Conservation (phyloP, 1,140 invertebrate species). For the Brevipalpus yothersi region DNA sequence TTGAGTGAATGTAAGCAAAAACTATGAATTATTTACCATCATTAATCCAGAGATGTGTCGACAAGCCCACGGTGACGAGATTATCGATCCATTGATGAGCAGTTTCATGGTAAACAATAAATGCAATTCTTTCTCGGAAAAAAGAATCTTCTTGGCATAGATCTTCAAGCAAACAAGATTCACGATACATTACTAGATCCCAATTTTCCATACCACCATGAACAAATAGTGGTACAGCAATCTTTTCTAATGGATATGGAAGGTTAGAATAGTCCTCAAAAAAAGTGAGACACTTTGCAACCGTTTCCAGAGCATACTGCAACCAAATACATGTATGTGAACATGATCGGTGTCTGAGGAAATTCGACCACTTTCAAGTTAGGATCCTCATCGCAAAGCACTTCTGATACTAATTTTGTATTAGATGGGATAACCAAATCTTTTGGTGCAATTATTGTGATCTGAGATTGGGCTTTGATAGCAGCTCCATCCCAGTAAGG, state of each 20-base stretch:
- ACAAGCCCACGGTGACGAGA: slow-evolving; percentile 51
- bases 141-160: slow-evolving; percentile 30
- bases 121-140: slow-evolving; percentile 50
- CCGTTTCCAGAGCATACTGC: slow-evolving; percentile 59
- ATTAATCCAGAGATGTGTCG: slow-evolving; percentile 74
- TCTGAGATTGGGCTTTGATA: slow-evolving; percentile 78
- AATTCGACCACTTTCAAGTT: slow-evolving; percentile 40
- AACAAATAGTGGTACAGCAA: slow-evolving; percentile 61
- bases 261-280: slow-evolving; percentile 25
- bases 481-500: slow-evolving; percentile 95
- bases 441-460: slow-evolving; percentile 48
- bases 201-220: slow-evolving; percentile 68
- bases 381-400: slow-evolving; percentile 15
- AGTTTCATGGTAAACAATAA: slow-evolving; percentile 50
- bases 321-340: slow-evolving; percentile 78
- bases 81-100: slow-evolving; percentile 53
- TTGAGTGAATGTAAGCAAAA: background rate
- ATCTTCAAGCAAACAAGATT: slow-evolving; percentile 53
- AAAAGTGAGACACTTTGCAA: slow-evolving; percentile 9
- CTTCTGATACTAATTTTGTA: slow-evolving; percentile 34
- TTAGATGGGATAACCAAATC: slow-evolving; percentile 58
- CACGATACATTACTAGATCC: slow-evolving; percentile 55
- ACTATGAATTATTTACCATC: slow-evolving; percentile 22
- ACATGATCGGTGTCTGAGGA: slow-evolving; percentile 74
- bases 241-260: slow-evolving; percentile 80